Evolutionary conservation across 2,888 invertebrate genomes (phyloP), one percentile per base, ranked within the genome.

Genomic region (Drosophila mercatorum): DNA sequence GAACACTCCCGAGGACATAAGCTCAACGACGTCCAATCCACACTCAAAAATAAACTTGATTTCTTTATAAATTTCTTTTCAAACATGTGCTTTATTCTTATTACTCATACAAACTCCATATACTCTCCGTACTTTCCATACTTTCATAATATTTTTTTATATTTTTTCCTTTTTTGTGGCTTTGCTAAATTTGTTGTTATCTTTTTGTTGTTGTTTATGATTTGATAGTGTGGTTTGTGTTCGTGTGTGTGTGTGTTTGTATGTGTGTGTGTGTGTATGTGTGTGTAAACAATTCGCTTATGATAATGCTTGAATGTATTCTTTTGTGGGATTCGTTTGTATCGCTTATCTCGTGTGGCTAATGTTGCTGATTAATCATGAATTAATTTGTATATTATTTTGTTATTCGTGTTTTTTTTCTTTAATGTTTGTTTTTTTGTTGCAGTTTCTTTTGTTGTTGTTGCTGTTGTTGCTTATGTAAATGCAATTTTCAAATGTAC

Each of bases 81-180:
- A 86, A 92, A 92, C 91, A 83, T 92, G 92, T 92, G 92, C 92
- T 92, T 92, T 92, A 91, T 92, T 91, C 82, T 90, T 84, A 78
- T 87, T 86, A 84, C 84, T 85, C 87, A 82, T 91, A 88, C 86
- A 84, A 88, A 86, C 87, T 83, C 65, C 88, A 67, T 80, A 82
- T 74, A 71, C 71, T 69, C 58, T 72, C 66, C 49, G 28, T 61
- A 52, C 70, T 78, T 84, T 61, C 75, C 71, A 68, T 73, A 62
- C 67, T 70, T 67, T 72, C 59, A 61, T 83, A 70, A 26, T 46
- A 36, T 8, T 72, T 81, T 69, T 68, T 81, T 80, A 74, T 76
- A 75, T 65, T 67, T 34, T 68, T 61, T 71, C 67, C 4, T 40
- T 40, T 41, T 44, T 75, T 72, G 83, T 87, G 76, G 78, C 71